These are phyloP conservation scores for Scatophagus argus DNA, from an alignment of 2,113 vertebrate species.

Conservation along the genomic window DNA sequence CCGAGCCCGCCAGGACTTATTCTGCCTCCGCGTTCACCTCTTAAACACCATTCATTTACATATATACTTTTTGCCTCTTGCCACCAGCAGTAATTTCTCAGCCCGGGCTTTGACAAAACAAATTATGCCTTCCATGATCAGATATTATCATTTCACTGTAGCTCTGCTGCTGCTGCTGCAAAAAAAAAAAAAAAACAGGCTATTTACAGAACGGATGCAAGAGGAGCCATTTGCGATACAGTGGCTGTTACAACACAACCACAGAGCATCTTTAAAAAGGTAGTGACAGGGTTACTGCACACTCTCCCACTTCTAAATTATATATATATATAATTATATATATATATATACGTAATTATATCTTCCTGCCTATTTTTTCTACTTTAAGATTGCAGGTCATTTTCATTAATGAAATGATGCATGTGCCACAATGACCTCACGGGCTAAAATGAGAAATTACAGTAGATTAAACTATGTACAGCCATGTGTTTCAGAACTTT, in stretches of 20 bases:
- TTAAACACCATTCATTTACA: slow-evolving; percentile 47
- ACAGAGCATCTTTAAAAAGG: background rate
- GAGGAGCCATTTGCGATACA: slow-evolving; percentile 20
- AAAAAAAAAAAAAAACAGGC: slow-evolving; percentile 18
- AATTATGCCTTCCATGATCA: slow-evolving; percentile 46
- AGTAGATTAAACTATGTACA: background rate
- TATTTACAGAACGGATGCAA: slow-evolving; percentile 27
- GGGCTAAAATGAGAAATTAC: background rate
- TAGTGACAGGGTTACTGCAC: background rate
- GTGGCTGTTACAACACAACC: slow-evolving; percentile 75
- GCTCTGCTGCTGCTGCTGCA: slow-evolving; percentile 21
- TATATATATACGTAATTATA: no score
- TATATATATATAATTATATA: no score
- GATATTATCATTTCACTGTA: slow-evolving; percentile 36
- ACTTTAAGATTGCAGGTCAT: background rate
- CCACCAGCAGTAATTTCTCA: slow-evolving; percentile 58
- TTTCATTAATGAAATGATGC: background rate
- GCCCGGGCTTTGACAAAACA: slow-evolving; percentile 29
- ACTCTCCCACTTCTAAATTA: background rate
- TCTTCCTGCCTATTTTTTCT: background rate
- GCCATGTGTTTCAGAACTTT: slow-evolving; percentile 16
- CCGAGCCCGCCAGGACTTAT: slow-evolving; percentile 30
- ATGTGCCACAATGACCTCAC: background rate
- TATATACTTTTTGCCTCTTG: slow-evolving; percentile 28
- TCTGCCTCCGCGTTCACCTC: slow-evolving; percentile 20